Evolutionary conservation across 2,113 vertebrate genomes (phyloP), one percentile per base, ranked within the genome.

Genomic region (Dasyurus viverrinus): DNA sequence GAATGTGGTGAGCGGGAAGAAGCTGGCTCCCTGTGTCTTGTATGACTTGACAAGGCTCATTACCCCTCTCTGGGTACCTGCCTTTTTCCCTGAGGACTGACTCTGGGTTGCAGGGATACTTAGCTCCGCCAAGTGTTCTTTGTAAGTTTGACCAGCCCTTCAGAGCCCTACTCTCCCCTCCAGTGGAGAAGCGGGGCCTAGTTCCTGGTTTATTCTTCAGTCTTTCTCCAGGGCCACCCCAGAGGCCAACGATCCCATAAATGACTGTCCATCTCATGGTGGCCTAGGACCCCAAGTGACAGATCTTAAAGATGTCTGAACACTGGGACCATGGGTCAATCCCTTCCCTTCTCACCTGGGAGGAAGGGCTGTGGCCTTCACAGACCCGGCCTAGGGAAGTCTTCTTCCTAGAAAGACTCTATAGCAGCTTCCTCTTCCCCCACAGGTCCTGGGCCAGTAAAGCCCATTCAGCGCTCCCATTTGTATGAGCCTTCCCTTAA

Each of bases 221-320:
- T 92, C 26, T 92, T 95, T 94, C n/a, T 50, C 57, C 89, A 0
- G 94, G 92, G 92, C 91, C 68, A 27, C 90, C 12, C 50, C 30
- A 96, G 52, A 94, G 25, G 23, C 93, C 93, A 12, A 52, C 36
- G 90, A 30, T 60, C 92, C 93, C 53, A 90, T 42, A 90, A 96
- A 50, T 52, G 55, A 26, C 24, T 91, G 47, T 53, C 54, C 91
- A 42, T 47, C 23, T 27, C 27, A 84, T 84, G 54, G 47, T 6
- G n/a, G 54, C 55, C 25, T 84, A 76, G 89, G 57, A 93, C 94
- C 55, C 89, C n/a, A 19, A 76, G 25, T 54, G 22, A 90, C 47
- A 47, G 36, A 22, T 11, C 16, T 30, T 46, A 14, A 54, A 9
- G n/a, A 60, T 42, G 36, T 42, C 30, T 94, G 91, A 53, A 46